These are phyloP conservation scores for Gallinago jamesoni DNA, from an alignment of 2,113 vertebrate species.

Conservation along the genomic window DNA sequence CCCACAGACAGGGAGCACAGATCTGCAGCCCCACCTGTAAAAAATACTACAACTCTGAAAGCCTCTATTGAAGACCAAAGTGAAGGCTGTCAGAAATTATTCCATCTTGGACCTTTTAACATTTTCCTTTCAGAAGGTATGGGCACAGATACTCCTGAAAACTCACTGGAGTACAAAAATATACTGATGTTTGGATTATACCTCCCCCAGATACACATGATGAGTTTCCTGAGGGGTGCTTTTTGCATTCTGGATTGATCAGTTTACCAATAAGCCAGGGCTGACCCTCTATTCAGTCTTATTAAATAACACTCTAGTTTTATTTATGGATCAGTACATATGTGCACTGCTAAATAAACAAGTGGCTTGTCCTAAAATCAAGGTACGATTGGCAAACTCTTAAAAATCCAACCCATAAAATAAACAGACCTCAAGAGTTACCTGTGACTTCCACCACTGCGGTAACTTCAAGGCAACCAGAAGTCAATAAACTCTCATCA, in stretches of 20 bases:
- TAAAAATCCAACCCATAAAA: conserved; percentile 57
- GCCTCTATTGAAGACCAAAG: not conserved
- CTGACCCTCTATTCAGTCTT: not conserved
- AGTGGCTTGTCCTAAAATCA: conserved; percentile 12
- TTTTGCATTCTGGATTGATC: not conserved
- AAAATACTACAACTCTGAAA: not conserved
- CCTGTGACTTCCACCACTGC: not conserved
- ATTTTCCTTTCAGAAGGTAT: not conserved
- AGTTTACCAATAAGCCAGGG: not conserved
- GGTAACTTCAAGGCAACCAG: conserved; percentile 47
- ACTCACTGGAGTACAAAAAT: not conserved
- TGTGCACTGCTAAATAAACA: conserved; percentile 3
- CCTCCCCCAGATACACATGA: not conserved
- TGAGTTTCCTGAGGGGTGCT: not conserved
- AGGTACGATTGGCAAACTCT: conserved; percentile 22
- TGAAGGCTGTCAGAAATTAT: not conserved
- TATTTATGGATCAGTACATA: not conserved
- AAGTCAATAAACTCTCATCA: conserved; percentile 52
- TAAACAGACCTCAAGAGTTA: conserved; percentile 59
- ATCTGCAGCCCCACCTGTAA: not conserved
- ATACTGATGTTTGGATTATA: not conserved
- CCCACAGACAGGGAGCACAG: not conserved
- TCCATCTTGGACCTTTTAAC: not conserved
- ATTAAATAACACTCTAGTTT: not conserved
- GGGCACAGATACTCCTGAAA: not conserved